Base-by-base conservation (phyloP, 2,888 invertebrate genomes). In the Neria commutata region DNA sequence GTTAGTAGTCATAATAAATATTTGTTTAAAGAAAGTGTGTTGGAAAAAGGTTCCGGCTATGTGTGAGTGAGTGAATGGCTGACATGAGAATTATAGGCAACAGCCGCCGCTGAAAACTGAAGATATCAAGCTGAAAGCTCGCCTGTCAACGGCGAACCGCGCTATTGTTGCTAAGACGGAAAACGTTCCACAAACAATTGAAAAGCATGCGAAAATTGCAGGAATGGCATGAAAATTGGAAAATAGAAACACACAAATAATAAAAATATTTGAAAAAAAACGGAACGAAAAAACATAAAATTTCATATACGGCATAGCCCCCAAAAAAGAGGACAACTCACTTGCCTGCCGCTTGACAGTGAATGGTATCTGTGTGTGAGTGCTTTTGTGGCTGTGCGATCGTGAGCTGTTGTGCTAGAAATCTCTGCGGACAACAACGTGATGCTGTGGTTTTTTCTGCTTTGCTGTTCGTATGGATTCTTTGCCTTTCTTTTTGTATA, bases 251-350 rank as follows among this genome's bases (percentile, higher is more conserved):
- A 37, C 6, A 19, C 17, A 42, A 8, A 17, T 17, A 17, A 17
- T 2, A 42, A 42, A 37, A 4, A 42, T 29, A n/a, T n/a, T n/a
- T n/a, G n/a, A n/a, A n/a, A n/a, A n/a, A n/a, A n/a, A n/a, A n/a
- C n/a, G n/a, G n/a, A n/a, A n/a, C n/a, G 29, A 21, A 19, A 42
- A 42, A 42, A 42, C 17, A 2, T 42, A 5, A 42, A 19, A 19
- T 42, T 42, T 21, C 17, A 42, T 21, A 21, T 5, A 42, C 19
- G n/a, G n/a, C n/a, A n/a, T n/a, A n/a, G n/a, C n/a, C n/a, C n/a
- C n/a, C n/a, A n/a, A 68, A 67, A 71, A 68, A 73, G 71, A 71
- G 71, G 73, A 71, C 71, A 71, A 71, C 66, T 64, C 8, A 19
- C 19, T 42, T 42, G 42, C 42, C 42, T 19, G 29, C 29, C 14